Evolutionary conservation across 2,113 vertebrate genomes (phyloP).

Genomic region (Hyaena hyaena): DNA sequence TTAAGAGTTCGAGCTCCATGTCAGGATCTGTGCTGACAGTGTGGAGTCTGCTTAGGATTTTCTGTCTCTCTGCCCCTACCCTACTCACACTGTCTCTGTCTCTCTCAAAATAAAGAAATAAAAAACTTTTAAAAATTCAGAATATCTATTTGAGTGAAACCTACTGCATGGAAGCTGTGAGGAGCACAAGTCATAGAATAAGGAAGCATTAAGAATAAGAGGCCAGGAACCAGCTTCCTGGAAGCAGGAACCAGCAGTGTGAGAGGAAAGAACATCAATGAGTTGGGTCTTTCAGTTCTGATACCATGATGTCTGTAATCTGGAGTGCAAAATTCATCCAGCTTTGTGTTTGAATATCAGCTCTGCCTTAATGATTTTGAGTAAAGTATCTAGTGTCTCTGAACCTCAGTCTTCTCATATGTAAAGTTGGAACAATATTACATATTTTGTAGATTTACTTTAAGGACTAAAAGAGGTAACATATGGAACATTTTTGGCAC

Average conservation of each 20-base stretch:
- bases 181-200: background rate
- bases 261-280: background rate
- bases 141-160: background rate
- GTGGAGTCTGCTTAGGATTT: too few species aligned
- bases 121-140: too few species aligned
- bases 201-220: background rate
- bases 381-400: background rate
- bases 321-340: background rate
- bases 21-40: too few species aligned
- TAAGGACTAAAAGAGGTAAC: background rate
- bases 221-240: background rate
- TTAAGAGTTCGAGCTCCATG: too few species aligned
- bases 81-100: too few species aligned
- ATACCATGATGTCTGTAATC: background rate
- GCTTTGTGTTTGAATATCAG: background rate
- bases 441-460: background rate
- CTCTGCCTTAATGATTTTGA: background rate
- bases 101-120: too few species aligned
- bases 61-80: too few species aligned
- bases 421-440: background rate
- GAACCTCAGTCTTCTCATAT: background rate
- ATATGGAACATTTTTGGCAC: background rate
- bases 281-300: background rate
- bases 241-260: background rate
- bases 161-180: background rate